Conservation (phyloP, 2,888 invertebrate species). For the Lapara coniferarum region DNA sequence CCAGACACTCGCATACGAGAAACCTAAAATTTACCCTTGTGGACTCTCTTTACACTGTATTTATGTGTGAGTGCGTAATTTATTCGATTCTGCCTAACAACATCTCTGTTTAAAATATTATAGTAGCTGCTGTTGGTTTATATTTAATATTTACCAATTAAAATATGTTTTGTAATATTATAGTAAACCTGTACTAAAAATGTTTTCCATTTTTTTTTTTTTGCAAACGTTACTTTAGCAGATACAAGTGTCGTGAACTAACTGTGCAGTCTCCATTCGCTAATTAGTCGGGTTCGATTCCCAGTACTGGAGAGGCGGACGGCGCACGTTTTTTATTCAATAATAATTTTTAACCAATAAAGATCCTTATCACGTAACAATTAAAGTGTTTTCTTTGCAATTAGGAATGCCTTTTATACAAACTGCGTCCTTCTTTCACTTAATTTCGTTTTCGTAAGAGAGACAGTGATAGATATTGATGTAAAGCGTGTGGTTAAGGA, state of each 20-base stretch:
- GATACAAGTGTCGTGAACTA: slow-evolving; percentile 61
- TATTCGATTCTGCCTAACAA: no score
- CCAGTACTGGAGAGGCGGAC: slow-evolving; percentile 45
- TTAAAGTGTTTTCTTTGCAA: slow-evolving; percentile 60
- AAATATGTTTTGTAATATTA: no score
- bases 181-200: not conserved
- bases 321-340: slow-evolving; percentile 55
- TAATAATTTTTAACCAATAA: slow-evolving; percentile 68
- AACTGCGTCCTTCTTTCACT: slow-evolving; percentile 7
- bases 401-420: slow-evolving; percentile 49
- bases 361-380: slow-evolving; percentile 63
- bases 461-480: not conserved
- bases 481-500: not conserved
- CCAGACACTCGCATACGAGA: not conserved
- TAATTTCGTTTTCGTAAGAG: not conserved
- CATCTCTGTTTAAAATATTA: no score
- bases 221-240: slow-evolving; percentile 43
- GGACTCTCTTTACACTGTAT: no score
- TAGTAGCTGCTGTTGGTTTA: no score
- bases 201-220: slow-evolving; percentile 26
- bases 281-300: slow-evolving; percentile 72
- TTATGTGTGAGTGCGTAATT: no score
- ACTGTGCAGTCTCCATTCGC: slow-evolving; percentile 58
- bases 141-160: no score
- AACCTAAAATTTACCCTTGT: no score